phyloP scores from a whole-genome alignment of 2,797 vertebrate species.

The Garrulus glandarius region DNA sequence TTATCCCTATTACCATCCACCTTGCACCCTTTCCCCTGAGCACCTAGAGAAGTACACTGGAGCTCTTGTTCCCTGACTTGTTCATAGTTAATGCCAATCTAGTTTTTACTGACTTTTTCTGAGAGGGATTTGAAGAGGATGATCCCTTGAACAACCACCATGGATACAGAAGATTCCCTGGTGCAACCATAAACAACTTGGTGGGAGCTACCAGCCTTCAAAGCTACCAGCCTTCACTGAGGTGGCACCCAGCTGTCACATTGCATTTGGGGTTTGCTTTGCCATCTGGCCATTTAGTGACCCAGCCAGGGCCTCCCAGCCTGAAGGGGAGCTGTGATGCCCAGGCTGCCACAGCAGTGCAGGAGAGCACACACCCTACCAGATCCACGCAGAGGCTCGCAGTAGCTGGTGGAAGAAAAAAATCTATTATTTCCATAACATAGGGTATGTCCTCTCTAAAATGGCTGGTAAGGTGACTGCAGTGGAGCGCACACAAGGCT shows the following conservation, averaged over 20 bases:
- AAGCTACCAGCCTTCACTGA: not conserved
- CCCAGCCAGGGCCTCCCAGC: not conserved
- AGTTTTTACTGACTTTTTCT: not conserved
- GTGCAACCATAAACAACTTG: not conserved
- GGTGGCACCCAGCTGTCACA: not conserved
- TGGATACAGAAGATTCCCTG: not conserved
- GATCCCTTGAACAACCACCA: not conserved
- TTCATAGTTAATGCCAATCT: not conserved
- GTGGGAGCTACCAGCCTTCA: not conserved
- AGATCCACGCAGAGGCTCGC: fast-evolving
- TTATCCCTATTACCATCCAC: not conserved
- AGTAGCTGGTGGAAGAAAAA: not conserved
- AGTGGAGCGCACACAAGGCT: not conserved
- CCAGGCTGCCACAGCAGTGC: not conserved
- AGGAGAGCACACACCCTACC: not conserved
- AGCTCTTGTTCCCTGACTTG: not conserved
- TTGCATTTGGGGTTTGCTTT: not conserved
- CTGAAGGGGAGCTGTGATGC: not conserved
- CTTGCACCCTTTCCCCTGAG: not conserved
- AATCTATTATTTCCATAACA: not conserved
- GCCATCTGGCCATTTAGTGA: not conserved
- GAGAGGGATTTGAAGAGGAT: not conserved
- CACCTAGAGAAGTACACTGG: not conserved
- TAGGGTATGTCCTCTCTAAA: not conserved
- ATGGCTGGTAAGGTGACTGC: not conserved